Percentiles rank a stretch among this genome's conserved stretches.
phyloP scores from a whole-genome alignment of 2,888 invertebrate genomes.

The Chelonus formosanus region DNA sequence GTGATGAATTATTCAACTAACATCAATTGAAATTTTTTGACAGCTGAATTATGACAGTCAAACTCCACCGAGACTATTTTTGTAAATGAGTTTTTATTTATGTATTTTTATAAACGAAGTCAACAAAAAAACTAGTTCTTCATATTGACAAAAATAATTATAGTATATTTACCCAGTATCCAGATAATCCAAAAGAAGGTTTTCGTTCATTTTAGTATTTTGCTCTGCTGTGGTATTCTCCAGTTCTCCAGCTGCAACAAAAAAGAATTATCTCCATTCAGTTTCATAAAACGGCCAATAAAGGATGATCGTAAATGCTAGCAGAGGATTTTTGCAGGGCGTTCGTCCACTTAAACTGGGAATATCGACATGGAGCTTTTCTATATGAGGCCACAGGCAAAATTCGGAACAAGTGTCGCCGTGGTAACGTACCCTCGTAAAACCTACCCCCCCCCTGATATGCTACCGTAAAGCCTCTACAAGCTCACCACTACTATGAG shows the following conservation, averaged over 20 bases:
- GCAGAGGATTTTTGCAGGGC: conserved; percentile 25
- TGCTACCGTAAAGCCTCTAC: conserved; percentile 29
- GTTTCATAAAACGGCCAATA: conserved; percentile 21
- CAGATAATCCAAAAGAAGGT: too few relatives aligned
- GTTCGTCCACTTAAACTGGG: conserved; percentile 31
- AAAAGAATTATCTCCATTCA: conserved; percentile 14
- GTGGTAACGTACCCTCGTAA: conserved; percentile 50
- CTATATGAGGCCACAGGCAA: conserved; percentile 22
- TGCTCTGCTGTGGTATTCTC: not conserved
- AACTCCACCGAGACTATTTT: too few relatives aligned
- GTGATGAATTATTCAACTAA: conserved; percentile 11
- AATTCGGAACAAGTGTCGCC: conserved; percentile 48
- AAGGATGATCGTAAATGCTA: conserved; percentile 6
- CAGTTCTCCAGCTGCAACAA: conserved; percentile 6
- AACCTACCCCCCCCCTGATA: conserved; percentile 33
- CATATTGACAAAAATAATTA: too few relatives aligned
- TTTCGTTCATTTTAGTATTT: too few relatives aligned
- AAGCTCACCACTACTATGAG: conserved; percentile 19
- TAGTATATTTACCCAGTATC: too few relatives aligned
- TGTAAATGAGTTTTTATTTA: too few relatives aligned
- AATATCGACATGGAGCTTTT: conserved; percentile 21
- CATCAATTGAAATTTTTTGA: too few relatives aligned
- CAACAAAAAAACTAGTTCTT: too few relatives aligned
- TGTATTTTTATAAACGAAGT: too few relatives aligned
- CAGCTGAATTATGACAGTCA: too few relatives aligned